Percentiles rank a stretch among this genome's conserved stretches.
Evolutionary conservation across 2,888 invertebrate genomes (phyloP).

Genomic region (Xestoiulus laeticollis): DNA sequence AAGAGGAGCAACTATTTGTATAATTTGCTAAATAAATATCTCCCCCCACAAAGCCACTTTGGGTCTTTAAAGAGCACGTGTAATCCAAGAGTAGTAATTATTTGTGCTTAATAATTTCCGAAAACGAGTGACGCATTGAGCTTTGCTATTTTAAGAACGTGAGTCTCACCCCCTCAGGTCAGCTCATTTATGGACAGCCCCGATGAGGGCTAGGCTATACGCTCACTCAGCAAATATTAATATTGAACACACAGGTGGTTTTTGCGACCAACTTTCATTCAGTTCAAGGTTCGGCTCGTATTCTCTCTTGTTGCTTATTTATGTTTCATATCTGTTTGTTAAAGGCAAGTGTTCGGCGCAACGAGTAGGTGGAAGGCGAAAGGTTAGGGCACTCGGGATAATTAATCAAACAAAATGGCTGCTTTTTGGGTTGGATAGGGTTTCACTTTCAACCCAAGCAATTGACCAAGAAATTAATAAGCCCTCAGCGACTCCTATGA

Average conservation of each 20-base stretch:
- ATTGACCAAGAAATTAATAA: too few species aligned
- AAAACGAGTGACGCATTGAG: background rate
- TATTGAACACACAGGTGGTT: conserved; percentile 19
- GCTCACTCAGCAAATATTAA: background rate
- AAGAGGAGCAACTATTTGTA: background rate
- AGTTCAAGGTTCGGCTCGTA: background rate
- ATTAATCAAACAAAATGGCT: too few species aligned
- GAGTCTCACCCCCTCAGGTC: background rate
- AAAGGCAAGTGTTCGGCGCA: background rate
- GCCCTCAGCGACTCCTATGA: too few species aligned
- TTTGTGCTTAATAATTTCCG: background rate
- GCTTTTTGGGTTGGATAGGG: too few species aligned
- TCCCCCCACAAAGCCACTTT: background rate
- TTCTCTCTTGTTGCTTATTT: background rate
- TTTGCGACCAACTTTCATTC: conserved; percentile 17
- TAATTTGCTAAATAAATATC: background rate
- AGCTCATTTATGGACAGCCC: background rate
- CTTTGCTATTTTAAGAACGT: background rate
- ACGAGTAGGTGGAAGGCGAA: background rate
- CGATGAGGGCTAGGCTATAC: background rate
- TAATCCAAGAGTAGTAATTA: background rate
- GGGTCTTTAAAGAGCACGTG: background rate
- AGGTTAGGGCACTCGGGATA: background rate
- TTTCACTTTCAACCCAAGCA: too few species aligned
- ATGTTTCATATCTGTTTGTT: background rate